Evolutionary conservation across 2,797 vertebrate species (phyloP).

Genomic region (Danionella dracula): DNA sequence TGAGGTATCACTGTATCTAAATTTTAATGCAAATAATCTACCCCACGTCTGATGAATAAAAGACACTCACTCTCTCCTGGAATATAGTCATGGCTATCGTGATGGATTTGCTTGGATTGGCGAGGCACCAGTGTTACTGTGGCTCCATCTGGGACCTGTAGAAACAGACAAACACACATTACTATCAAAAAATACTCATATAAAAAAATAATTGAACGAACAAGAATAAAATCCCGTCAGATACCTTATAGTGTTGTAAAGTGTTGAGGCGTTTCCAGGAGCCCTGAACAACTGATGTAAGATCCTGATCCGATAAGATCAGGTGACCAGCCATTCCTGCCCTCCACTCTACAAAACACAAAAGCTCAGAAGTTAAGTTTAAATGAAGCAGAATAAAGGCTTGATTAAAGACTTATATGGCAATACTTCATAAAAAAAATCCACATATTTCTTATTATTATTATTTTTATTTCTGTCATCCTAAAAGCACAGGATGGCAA

Average conservation of each 20-base stretch:
- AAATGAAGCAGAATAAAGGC: too few relatives aligned
- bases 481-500: too few relatives aligned
- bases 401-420: too few relatives aligned
- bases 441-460: too few relatives aligned
- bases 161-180: background rate
- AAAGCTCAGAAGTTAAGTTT: too few relatives aligned
- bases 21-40: background rate
- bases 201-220: background rate
- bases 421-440: too few relatives aligned
- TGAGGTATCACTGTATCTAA: too few relatives aligned
- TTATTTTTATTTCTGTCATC: too few relatives aligned
- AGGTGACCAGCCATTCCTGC: slow-evolving; percentile 92
- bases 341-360: slow-evolving; percentile 80
- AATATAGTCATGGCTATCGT: slow-evolving; percentile 92
- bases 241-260: slow-evolving; percentile 94
- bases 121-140: slow-evolving; percentile 89
- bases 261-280: slow-evolving; percentile 94
- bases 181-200: background rate
- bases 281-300: slow-evolving; percentile 90
- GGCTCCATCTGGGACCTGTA: slow-evolving; percentile 89
- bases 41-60: background rate
- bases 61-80: slow-evolving; percentile 89
- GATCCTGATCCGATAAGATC: slow-evolving; percentile 92
- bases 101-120: slow-evolving; percentile 84
- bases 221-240: background rate